These are phyloP conservation scores for Jaculus jaculus DNA, from an alignment of 2,113 vertebrate species.

Conservation along the genomic window DNA sequence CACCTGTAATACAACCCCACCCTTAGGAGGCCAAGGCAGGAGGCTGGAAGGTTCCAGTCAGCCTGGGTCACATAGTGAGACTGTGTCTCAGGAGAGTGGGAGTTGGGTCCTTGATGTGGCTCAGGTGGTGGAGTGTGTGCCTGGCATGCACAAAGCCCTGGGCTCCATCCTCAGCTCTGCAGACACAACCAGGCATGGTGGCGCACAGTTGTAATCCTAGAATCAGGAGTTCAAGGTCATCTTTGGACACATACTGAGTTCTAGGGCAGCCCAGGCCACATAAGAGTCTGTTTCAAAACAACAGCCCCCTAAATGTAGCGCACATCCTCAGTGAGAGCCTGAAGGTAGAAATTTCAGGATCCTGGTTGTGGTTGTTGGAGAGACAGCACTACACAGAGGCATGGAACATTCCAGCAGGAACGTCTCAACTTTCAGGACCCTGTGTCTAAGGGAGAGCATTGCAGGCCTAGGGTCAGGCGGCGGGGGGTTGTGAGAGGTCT, in stretches of 20 bases:
- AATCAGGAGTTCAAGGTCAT: not conserved
- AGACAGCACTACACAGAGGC: too few relatives aligned
- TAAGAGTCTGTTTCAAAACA: not conserved
- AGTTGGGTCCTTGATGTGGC: too few relatives aligned
- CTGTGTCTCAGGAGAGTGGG: not conserved
- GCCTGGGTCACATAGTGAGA: not conserved
- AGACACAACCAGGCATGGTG: not conserved
- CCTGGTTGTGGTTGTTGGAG: too few relatives aligned
- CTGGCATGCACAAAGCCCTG: too few relatives aligned
- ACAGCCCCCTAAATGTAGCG: too few relatives aligned
- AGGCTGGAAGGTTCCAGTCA: not conserved
- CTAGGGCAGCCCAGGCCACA: not conserved
- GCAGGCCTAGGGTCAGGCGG: too few relatives aligned
- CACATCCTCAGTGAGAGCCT: too few relatives aligned
- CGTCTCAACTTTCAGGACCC: too few relatives aligned
- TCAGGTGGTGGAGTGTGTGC: not conserved
- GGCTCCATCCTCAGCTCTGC: not conserved
- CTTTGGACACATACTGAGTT: not conserved
- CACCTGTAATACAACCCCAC: not conserved
- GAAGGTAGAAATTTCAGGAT: too few relatives aligned
- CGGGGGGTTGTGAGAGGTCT: too few relatives aligned
- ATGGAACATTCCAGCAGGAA: too few relatives aligned
- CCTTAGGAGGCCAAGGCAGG: not conserved
- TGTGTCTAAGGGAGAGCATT: too few relatives aligned
- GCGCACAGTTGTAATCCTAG: not conserved